Evolutionary conservation across 1,140 invertebrate species (phyloP).

Genomic region (Sinonovacula constricta): DNA sequence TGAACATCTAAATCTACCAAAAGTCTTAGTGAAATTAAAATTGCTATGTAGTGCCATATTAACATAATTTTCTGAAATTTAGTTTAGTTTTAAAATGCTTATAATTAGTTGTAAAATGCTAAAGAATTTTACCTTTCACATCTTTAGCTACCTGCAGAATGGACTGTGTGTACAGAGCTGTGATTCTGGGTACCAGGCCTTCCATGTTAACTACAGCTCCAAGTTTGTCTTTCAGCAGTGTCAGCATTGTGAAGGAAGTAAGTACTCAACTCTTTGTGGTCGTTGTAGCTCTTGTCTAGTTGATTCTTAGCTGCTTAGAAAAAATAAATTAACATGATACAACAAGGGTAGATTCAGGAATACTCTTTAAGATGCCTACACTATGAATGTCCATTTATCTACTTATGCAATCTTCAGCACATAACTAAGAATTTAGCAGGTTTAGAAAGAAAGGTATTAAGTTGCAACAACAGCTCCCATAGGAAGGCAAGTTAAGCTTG

Average conservation of each 20-base stretch:
- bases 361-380: background rate
- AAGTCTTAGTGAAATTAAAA: too few relatives aligned
- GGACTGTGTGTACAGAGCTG: slow-evolving; percentile 38
- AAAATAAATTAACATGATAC: background rate
- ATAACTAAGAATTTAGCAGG: too few relatives aligned
- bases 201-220: slow-evolving; percentile 52
- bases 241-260: slow-evolving; percentile 45
- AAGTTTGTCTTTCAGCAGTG: slow-evolving; percentile 51
- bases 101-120: too few relatives aligned
- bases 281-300: background rate
- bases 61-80: too few relatives aligned
- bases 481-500: too few relatives aligned
- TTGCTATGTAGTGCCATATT: too few relatives aligned
- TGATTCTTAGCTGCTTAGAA: background rate
- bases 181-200: slow-evolving; percentile 43
- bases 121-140: too few relatives aligned
- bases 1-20: too few relatives aligned
- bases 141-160: slow-evolving; percentile 47
- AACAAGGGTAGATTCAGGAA: background rate
- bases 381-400: background rate
- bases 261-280: background rate
- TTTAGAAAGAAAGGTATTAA: too few relatives aligned
- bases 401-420: background rate
- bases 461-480: too few relatives aligned
- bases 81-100: too few relatives aligned